A percentile compares a stretch with the other conserved stretches of the same genome.
These are phyloP conservation scores for Tenthredo livida DNA, from an alignment of 2,888 invertebrate species.

Conservation along the genomic window DNA sequence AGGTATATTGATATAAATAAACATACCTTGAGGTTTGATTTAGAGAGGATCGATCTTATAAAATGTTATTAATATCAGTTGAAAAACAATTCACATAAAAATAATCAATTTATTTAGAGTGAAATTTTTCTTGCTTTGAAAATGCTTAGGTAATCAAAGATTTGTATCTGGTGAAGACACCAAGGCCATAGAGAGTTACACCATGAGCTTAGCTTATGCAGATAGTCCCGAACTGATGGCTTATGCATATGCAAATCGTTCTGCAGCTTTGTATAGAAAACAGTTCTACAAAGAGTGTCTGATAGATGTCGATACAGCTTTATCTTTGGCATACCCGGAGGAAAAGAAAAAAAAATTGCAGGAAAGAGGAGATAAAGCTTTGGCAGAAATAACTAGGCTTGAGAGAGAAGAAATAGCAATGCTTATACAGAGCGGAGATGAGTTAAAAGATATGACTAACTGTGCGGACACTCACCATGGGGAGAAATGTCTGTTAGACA, in stretches of 20 bases:
- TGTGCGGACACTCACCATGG: constrained; percentile 37
- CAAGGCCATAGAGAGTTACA: constrained; percentile 74
- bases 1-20: not conserved
- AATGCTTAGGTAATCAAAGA: constrained; percentile 70
- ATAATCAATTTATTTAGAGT: not conserved
- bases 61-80: not conserved
- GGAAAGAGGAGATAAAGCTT: constrained; percentile 71
- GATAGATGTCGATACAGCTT: constrained; percentile 72
- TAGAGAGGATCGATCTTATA: not conserved
- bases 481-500: constrained; percentile 47
- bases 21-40: not conserved
- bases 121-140: not conserved
- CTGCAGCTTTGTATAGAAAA: constrained; percentile 74
- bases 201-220: constrained; percentile 74
- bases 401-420: constrained; percentile 52
- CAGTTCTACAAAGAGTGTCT: constrained; percentile 73
- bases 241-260: constrained; percentile 75
- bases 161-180: constrained; percentile 74
- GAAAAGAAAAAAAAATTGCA: constrained; percentile 72
- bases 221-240: constrained; percentile 70
- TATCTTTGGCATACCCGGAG: constrained; percentile 71
- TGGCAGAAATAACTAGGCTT: constrained; percentile 65
- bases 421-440: not conserved
- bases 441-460: not conserved
- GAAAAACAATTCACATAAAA: not conserved